Conservation (phyloP, 2,113 vertebrate species). For the Spermophilus dauricus region DNA sequence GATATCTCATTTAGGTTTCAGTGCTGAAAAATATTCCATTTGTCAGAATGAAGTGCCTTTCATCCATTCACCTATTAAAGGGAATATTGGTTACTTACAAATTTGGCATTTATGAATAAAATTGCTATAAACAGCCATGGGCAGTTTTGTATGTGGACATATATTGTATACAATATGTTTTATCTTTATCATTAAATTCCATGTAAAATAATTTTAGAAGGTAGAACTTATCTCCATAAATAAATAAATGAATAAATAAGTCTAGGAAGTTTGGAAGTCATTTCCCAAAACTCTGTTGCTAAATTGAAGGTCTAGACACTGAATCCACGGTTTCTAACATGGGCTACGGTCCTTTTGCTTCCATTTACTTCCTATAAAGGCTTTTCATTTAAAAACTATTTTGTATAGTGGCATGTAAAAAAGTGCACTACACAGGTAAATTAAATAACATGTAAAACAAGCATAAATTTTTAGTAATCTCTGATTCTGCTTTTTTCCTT, state of each 20-base stretch:
- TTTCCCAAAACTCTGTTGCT: not conserved
- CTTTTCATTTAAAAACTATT: constrained; percentile 19
- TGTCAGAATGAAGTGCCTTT: not conserved
- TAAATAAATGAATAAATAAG: not conserved
- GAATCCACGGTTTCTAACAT: not conserved
- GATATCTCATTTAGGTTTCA: not conserved
- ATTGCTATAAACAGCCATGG: accelerated
- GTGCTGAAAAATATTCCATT: not conserved
- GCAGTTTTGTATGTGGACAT: not conserved
- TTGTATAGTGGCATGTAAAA: not conserved
- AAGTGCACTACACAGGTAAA: not conserved
- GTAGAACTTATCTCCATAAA: not conserved
- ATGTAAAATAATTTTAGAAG: not conserved
- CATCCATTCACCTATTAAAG: not conserved
- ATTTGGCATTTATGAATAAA: not conserved
- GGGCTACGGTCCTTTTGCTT: not conserved
- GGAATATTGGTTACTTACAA: not conserved
- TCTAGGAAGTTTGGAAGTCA: not conserved
- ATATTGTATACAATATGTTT: not conserved
- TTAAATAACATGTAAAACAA: not conserved
- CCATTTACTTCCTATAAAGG: not conserved
- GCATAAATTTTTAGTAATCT: not conserved
- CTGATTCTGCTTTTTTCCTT: not conserved
- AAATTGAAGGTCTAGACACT: not conserved
- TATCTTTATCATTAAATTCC: not conserved